Evolutionary conservation across 1,140 invertebrate species (phyloP), one percentile per base, ranked within the genome.

Genomic region (Pararge aegeria): DNA sequence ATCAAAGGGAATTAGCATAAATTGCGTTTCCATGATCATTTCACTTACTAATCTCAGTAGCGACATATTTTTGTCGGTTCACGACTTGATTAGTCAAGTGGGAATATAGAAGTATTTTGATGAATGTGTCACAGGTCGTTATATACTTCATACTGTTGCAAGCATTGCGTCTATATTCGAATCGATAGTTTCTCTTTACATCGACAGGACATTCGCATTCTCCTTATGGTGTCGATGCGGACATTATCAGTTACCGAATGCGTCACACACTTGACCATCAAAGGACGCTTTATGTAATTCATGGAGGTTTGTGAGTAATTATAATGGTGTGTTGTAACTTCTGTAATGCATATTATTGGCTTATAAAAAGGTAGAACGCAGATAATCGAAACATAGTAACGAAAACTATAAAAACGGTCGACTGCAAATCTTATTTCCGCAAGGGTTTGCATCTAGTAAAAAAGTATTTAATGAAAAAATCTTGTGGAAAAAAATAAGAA

Each of bases 141-240:
- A 87, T 89, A 89, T 89, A 89, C 78, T 86, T 83, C 77, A 83
- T 71, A 83, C 71, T 89, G 83, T 85, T 87, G 87, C 82, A 89
- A 87, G 78, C 72, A 75, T 83, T 80, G 77, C 76, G 75, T 75
- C 77, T 79, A 77, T 83, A 79, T 80, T 62, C 58, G 60, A 34
- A 70, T 78, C 68, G 66, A 20, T 52, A 52, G 65, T 89, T 89
- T 89, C 87, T 87, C 87, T 89, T 89, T 89, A 77, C 83, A 80
- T 85, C 66, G 79, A 48, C 74, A 83, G 87, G 84, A 87, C 79
- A 66, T 66, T 56, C 59, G 81, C 78, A 81, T 84, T 73, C 76
- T 70, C 74, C 82, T 87, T 87, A 76, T 78, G 77, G 77, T 80
- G 73, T 65, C 69, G 68, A 73, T 54, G 73, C 62, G 73, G 72